Percentiles rank a stretch among this genome's conserved stretches.
Conservation (phyloP, 2,113 vertebrate species). For the Paramisgurnus dabryanus region DNA sequence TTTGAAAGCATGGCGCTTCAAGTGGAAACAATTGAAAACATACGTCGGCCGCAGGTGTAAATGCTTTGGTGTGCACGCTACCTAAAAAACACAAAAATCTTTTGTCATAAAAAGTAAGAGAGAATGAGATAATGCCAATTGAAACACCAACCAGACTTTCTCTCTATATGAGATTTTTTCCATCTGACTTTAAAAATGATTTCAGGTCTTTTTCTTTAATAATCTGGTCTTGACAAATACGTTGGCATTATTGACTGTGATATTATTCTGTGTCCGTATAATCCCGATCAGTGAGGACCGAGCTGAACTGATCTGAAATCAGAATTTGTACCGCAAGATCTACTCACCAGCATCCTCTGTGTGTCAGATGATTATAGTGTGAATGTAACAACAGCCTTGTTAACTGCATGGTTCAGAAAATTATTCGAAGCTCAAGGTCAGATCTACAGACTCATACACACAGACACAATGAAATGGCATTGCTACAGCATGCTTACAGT, state of each 20-base stretch:
- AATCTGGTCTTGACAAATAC: too few relatives aligned
- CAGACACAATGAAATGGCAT: slow-evolving; percentile 10
- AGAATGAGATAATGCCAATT: too few relatives aligned
- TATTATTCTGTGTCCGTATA: background rate
- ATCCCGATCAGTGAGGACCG: background rate
- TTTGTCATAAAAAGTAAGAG: too few relatives aligned
- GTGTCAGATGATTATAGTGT: slow-evolving; percentile 14
- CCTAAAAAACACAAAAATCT: too few relatives aligned
- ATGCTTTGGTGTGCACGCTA: too few relatives aligned
- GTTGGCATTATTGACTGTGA: background rate
- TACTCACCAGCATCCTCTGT: background rate
- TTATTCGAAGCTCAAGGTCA: background rate
- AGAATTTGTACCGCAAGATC: background rate
- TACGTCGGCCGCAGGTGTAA: too few relatives aligned
- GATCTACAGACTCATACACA: background rate
- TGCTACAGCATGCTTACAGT: background rate
- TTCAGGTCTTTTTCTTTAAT: too few relatives aligned
- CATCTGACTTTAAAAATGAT: too few relatives aligned
- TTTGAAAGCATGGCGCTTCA: too few relatives aligned
- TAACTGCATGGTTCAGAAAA: background rate
- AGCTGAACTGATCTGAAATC: slow-evolving; percentile 6
- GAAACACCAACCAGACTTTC: too few relatives aligned
- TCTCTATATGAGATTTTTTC: too few relatives aligned
- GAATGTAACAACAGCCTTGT: slow-evolving; percentile 4
- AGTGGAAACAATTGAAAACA: too few relatives aligned